These are phyloP conservation scores for Sarcophaga variegata DNA, from an alignment of 2,888 invertebrate species.

Conservation along the genomic window DNA sequence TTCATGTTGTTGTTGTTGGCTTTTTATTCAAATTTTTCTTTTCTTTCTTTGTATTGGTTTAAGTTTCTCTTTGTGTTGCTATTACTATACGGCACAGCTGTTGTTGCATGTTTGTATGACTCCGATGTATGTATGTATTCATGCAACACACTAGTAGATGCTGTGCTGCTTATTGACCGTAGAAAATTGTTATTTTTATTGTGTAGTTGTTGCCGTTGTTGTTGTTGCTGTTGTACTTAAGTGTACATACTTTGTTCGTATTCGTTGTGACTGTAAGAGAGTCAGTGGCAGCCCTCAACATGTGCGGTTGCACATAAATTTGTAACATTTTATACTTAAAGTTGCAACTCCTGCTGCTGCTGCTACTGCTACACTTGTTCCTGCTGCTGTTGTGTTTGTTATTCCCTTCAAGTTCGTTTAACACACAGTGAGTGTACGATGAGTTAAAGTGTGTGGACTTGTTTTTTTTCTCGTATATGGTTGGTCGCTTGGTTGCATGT, in stretches of 20 bases:
- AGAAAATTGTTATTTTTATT: conserved; percentile 19
- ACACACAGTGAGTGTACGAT: too few relatives aligned
- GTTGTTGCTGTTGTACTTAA: not conserved
- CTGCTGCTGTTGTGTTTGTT: too few relatives aligned
- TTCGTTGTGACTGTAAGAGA: conserved; percentile 20
- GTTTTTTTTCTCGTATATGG: not conserved
- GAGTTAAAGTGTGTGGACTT: not conserved
- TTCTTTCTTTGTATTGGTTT: conserved; percentile 21
- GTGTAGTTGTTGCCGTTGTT: conserved; percentile 2
- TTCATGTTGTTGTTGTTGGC: not conserved
- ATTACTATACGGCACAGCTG: conserved; percentile 52
- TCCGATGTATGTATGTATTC: too few relatives aligned
- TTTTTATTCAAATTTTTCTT: conserved; percentile 34
- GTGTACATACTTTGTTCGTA: not conserved
- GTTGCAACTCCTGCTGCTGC: conserved; percentile 11
- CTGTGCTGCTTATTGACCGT: conserved; percentile 55
- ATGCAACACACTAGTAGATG: not conserved
- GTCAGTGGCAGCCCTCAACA: conserved; percentile 57
- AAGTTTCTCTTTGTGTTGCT: conserved; percentile 22
- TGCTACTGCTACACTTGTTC: not conserved
- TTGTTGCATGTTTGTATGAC: conserved; percentile 11
- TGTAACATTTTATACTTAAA: conserved; percentile 59
- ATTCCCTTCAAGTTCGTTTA: too few relatives aligned
- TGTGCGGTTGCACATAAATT: conserved; percentile 68
- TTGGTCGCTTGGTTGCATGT: conserved; percentile 30